Evolutionary conservation across 2,797 vertebrate species (phyloP).

Genomic region (Babyrousa celebensis): DNA sequence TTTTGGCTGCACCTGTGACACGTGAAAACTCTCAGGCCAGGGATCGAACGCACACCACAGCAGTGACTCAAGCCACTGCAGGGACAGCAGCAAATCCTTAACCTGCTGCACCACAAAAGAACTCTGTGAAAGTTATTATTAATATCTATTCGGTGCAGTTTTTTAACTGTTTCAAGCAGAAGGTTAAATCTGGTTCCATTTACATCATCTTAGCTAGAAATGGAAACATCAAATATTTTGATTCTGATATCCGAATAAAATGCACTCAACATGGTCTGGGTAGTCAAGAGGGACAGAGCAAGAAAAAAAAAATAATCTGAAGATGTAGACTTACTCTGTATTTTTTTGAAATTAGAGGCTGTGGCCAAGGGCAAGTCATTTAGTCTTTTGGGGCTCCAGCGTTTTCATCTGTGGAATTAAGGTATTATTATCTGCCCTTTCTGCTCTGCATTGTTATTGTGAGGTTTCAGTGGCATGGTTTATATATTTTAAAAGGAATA

Average conservation of each 20-base stretch:
- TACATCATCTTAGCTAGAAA: slow-evolving; percentile 10
- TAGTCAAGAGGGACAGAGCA: background rate
- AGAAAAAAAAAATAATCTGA: background rate
- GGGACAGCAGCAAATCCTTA: too few species aligned
- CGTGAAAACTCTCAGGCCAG: too few species aligned
- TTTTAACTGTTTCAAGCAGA: background rate
- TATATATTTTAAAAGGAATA: background rate
- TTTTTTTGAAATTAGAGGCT: slow-evolving; percentile 7
- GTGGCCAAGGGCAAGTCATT: background rate
- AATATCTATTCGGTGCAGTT: background rate
- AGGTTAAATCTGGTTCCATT: background rate
- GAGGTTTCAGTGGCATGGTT: background rate
- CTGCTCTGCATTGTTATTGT: background rate
- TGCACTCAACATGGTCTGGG: background rate
- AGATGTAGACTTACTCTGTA: background rate
- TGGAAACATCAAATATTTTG: background rate
- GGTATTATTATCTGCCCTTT: background rate
- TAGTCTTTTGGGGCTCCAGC: background rate
- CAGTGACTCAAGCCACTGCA: too few species aligned
- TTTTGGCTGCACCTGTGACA: too few species aligned
- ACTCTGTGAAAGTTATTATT: background rate
- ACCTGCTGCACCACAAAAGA: too few species aligned
- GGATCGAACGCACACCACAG: too few species aligned
- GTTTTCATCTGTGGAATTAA: background rate
- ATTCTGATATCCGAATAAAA: background rate